These are phyloP conservation scores for Dasypolia templi DNA, from an alignment of 2,888 invertebrate species.

Conservation along the genomic window DNA sequence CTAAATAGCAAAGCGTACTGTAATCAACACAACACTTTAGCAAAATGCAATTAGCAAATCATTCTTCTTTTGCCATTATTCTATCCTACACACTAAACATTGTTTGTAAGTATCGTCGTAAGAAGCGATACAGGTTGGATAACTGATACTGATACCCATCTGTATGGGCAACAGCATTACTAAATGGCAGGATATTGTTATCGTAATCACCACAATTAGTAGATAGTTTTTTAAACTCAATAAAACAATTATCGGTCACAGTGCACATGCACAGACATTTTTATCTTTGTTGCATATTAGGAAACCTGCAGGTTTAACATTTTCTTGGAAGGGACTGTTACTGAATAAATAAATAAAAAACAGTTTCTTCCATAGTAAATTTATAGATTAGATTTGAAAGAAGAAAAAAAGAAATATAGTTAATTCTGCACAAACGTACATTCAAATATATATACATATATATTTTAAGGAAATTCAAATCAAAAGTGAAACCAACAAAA, in stretches of 20 bases:
- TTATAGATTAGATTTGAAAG: too few relatives aligned
- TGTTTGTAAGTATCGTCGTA: background rate
- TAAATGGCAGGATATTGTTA: constrained; percentile 40
- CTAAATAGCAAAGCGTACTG: too few relatives aligned
- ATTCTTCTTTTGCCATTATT: too few relatives aligned
- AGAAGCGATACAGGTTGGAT: constrained; percentile 21
- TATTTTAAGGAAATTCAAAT: too few relatives aligned
- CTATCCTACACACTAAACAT: background rate
- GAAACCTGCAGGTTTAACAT: background rate
- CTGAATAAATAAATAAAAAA: background rate
- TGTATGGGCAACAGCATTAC: constrained; percentile 23
- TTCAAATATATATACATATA: background rate
- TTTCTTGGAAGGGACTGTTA: too few relatives aligned
- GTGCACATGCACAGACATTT: background rate
- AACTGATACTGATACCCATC: constrained; percentile 34
- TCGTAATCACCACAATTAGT: background rate
- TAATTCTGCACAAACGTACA: background rate
- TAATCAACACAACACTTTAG: too few relatives aligned
- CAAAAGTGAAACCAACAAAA: too few relatives aligned
- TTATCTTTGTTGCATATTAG: constrained; percentile 1
- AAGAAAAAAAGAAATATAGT: background rate
- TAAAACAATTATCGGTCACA: constrained; percentile 43
- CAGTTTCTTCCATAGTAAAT: background rate
- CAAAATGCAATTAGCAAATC: too few relatives aligned
- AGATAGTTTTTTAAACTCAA: constrained; percentile 30